Base-by-base conservation (phyloP, 2,113 vertebrate genomes). In the Callionymus lyra region DNA sequence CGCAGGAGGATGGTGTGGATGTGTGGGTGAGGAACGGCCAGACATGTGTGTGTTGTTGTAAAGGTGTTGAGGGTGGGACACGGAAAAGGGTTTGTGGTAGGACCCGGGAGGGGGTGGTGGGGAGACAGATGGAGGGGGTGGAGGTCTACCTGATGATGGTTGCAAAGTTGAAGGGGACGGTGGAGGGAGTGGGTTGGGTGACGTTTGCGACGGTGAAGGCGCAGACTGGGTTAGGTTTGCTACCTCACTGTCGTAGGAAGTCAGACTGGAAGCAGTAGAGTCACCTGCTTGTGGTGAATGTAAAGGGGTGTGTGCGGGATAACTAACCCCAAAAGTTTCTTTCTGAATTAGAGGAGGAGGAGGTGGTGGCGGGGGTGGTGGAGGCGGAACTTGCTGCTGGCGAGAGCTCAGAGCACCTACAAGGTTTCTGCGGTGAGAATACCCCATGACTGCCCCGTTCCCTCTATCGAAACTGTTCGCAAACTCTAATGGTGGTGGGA, bases 161-260 rank as follows among this genome's bases (percentile, higher is more conserved):
- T 72, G 73, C 27, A 80, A 50, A 0, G 49, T 78, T 1, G 83
- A 81, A 2, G 83, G 78, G 0, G 81, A 82, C n/a, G 67, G 37
- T 34, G 75, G 65, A 4, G 76, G 77, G 0, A 18, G 57, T 1
- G 78, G 82, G 45, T 83, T 78, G 18, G 82, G 80, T 0, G 82
- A 84, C 1, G 72, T 75, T 13, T 80, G 61, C 6, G 80, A 83
- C 2, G 84, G 84, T 1, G 84, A 86, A 1, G 56, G 79, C 14
- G 74, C 81, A 0, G 87, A 87, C 67, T 91, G 90, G 34, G 91
- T 94, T 48, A 94, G 70, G 18, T 89, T 91, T 16, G 91, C 91
- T 52, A 92, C 91, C 68, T 94, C 91, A 2, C 91, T 94, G 74
- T 94, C 91, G 2, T 94, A 94, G 10, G 90, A 91, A 0, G 91